A percentile compares a stretch with the other conserved stretches of the same genome.
Conservation (phyloP, 2,888 invertebrate species). For the Eugnorisma glareosa region DNA sequence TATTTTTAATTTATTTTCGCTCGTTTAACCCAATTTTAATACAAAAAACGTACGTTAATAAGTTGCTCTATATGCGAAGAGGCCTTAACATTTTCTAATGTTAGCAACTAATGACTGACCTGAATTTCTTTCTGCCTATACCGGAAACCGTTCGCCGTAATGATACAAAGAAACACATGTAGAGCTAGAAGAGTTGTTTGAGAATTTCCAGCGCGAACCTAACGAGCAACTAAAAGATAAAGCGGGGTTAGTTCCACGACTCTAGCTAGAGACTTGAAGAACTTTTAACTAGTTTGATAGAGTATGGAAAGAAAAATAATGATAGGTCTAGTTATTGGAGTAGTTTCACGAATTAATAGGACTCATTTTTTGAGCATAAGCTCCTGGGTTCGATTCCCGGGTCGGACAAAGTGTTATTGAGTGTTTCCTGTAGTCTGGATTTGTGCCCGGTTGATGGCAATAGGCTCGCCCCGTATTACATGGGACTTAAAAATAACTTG, state of each 20-base stretch:
- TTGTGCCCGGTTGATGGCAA: not conserved
- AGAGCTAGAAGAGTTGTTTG: slow-evolving; percentile 12
- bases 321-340: not conserved
- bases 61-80: no score
- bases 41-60: no score
- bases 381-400: not conserved
- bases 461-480: not conserved
- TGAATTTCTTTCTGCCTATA: not conserved
- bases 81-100: not conserved
- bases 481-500: no score
- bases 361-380: not conserved
- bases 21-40: no score
- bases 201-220: slow-evolving; percentile 25
- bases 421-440: not conserved
- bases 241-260: slow-evolving; percentile 27
- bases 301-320: not conserved
- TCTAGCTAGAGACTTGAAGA: slow-evolving; percentile 9
- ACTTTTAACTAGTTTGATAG: slow-evolving; percentile 30
- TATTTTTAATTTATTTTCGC: no score
- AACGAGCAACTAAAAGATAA: slow-evolving; percentile 56
- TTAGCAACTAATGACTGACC: not conserved
- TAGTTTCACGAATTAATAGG: not conserved
- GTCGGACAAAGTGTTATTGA: not conserved
- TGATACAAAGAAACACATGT: slow-evolving; percentile 24
- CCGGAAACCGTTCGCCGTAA: not conserved